These are phyloP conservation scores for Philaethria dido DNA, from an alignment of 2,888 invertebrate species.

Conservation along the genomic window DNA sequence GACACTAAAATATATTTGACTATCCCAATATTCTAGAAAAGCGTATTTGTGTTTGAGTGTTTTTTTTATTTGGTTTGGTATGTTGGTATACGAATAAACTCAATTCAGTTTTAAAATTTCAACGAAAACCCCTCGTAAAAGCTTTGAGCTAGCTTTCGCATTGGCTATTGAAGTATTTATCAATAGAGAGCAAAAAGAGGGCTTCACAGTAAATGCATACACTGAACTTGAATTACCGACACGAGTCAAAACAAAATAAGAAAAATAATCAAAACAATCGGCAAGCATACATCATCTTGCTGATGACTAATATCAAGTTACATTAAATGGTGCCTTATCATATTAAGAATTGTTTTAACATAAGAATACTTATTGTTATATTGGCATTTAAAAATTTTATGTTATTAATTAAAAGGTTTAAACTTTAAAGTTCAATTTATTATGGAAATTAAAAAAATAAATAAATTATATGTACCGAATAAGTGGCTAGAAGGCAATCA, in stretches of 20 bases:
- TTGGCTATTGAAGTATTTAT: slow-evolving; percentile 22
- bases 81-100: slow-evolving; percentile 4
- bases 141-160: slow-evolving; percentile 13
- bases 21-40: no score
- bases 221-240: not conserved
- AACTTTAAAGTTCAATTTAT: no score
- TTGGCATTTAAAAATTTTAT: no score
- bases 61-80: not conserved
- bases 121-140: slow-evolving; percentile 16
- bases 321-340: no score
- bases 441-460: no score
- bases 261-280: not conserved
- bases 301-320: no score
- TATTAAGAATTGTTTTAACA: no score
- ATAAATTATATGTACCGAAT: no score
- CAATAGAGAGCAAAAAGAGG: slow-evolving; percentile 12
- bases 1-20: no score
- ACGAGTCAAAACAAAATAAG: not conserved
- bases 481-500: no score
- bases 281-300: not conserved
- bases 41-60: not conserved
- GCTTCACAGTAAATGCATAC: slow-evolving; percentile 13
- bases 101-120: slow-evolving; percentile 12
- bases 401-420: no score
- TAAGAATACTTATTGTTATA: no score